These are phyloP conservation scores for Hermaeophaga mercurialis DNA, from an alignment of 2,888 invertebrate species.

Conservation along the genomic window DNA sequence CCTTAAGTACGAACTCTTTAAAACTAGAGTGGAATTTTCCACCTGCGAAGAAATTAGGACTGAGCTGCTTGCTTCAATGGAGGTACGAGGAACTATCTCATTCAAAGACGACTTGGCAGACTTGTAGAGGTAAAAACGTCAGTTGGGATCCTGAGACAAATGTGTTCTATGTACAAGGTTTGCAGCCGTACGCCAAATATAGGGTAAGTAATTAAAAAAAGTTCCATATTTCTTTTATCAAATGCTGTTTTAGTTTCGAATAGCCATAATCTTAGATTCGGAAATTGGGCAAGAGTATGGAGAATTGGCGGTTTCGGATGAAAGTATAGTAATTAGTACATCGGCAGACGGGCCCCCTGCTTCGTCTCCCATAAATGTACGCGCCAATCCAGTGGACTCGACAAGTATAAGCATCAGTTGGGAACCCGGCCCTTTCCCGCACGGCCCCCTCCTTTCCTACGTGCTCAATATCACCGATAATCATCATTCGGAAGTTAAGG, in stretches of 20 bases:
- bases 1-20: constrained; percentile 76
- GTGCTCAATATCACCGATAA: constrained; percentile 69
- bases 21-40: constrained; percentile 75
- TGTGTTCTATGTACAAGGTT: constrained; percentile 71
- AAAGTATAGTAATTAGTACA: constrained; percentile 79
- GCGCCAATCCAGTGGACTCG: constrained; percentile 79
- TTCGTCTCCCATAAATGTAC: constrained; percentile 76
- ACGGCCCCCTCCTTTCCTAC: constrained; percentile 87
- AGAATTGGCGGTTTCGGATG: constrained; percentile 71
- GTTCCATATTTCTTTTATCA: too few species aligned
- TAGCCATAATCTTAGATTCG: constrained; percentile 76
- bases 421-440: constrained; percentile 85
- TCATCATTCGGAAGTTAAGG: constrained; percentile 57
- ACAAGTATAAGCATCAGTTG: constrained; percentile 85
- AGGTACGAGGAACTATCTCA: constrained; percentile 71
- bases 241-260: constrained; percentile 73
- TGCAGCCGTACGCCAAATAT: constrained; percentile 89
- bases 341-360: constrained; percentile 74
- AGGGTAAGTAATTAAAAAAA: constrained; percentile 72
- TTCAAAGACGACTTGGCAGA: constrained; percentile 70
- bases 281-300: constrained; percentile 16
- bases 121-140: constrained; percentile 76
- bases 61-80: constrained; percentile 75
- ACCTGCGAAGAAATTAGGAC: constrained; percentile 62
- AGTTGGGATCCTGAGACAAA: constrained; percentile 66